phyloP scores from a whole-genome alignment of 1,140 invertebrate species.

The Meloidogyne floridensis region DNA sequence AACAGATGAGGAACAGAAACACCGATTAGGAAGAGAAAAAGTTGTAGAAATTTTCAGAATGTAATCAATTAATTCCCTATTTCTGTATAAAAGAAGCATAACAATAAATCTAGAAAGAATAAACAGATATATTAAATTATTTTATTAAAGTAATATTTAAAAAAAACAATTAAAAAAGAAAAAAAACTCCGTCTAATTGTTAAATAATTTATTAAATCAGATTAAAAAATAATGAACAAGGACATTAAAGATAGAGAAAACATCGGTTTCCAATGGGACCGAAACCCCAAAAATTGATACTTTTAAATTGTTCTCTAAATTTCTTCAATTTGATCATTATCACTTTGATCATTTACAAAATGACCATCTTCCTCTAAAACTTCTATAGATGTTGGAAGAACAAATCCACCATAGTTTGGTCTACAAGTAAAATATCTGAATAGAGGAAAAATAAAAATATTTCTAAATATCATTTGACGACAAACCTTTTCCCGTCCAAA shows the following conservation, averaged over 20 bases:
- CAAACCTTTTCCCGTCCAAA: slow-evolving; percentile 42
- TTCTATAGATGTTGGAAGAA: slow-evolving; percentile 22
- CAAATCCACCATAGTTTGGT: slow-evolving; percentile 40
- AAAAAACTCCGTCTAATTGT: not conserved
- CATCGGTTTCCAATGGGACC: too few species aligned
- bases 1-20: not conserved
- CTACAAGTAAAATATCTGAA: slow-evolving; percentile 38
- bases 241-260: too few species aligned
- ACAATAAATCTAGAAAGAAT: not conserved
- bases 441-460: not conserved
- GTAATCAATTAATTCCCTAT: not conserved
- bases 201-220: not conserved
- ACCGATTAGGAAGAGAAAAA: not conserved
- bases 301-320: not conserved
- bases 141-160: not conserved
- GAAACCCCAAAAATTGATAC: too few species aligned
- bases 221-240: not conserved
- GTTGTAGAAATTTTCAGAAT: not conserved
- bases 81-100: not conserved
- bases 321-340: slow-evolving; percentile 25
- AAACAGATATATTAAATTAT: not conserved
- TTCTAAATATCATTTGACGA: not conserved
- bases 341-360: slow-evolving; percentile 7
- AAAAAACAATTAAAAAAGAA: not conserved
- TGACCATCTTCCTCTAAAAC: slow-evolving; percentile 26